These are phyloP conservation scores for Sisyra nigra DNA, from an alignment of 2,888 invertebrate species.

Conservation along the genomic window DNA sequence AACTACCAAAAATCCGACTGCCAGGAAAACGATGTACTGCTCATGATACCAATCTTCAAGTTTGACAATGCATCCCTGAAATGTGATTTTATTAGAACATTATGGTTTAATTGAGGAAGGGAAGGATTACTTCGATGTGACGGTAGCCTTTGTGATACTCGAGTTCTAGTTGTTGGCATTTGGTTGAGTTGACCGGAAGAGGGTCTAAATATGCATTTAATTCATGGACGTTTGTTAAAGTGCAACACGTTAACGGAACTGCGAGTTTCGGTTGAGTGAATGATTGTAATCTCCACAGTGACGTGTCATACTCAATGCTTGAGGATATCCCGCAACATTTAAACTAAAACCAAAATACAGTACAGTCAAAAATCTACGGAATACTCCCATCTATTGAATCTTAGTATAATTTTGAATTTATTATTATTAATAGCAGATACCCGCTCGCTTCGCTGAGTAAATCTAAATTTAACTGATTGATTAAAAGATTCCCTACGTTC, in stretches of 20 bases:
- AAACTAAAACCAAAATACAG: slow-evolving; percentile 36
- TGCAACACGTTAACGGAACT: slow-evolving; percentile 30
- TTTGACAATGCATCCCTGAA: slow-evolving; percentile 50
- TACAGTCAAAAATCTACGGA: too few species aligned
- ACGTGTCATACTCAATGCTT: slow-evolving; percentile 65
- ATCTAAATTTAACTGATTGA: too few species aligned
- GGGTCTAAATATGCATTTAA: slow-evolving; percentile 55
- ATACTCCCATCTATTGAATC: too few species aligned
- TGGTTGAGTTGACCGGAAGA: slow-evolving; percentile 47
- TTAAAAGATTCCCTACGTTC: too few species aligned
- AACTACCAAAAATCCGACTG: slow-evolving; percentile 45
- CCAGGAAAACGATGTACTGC: slow-evolving; percentile 52
- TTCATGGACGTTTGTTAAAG: slow-evolving; percentile 37
- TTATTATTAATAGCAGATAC: too few species aligned
- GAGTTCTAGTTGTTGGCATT: slow-evolving; percentile 50
- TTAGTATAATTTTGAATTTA: too few species aligned
- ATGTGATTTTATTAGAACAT: neutral
- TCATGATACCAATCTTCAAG: slow-evolving; percentile 63
- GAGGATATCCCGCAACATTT: slow-evolving; percentile 67
- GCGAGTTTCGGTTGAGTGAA: slow-evolving; percentile 40
- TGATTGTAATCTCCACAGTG: slow-evolving; percentile 61
- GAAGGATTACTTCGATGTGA: slow-evolving; percentile 34
- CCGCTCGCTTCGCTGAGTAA: too few species aligned
- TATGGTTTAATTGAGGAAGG: neutral
- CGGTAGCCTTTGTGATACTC: slow-evolving; percentile 38